Percentiles rank a stretch among this genome's conserved stretches.
These are phyloP conservation scores for Periphyllus acericola DNA, from an alignment of 2,888 invertebrate genomes.

Conservation along the genomic window DNA sequence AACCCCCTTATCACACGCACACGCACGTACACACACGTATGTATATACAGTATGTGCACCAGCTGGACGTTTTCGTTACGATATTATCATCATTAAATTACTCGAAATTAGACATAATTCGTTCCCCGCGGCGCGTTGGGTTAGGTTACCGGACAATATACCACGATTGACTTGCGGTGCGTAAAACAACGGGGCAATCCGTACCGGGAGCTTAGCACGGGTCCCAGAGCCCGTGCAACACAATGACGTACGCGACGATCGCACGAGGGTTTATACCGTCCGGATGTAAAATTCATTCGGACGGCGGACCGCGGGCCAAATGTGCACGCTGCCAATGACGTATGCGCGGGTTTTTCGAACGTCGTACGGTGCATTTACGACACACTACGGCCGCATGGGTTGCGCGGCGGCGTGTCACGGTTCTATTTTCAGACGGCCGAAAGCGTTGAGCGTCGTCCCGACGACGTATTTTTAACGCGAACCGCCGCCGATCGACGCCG, in stretches of 20 bases:
- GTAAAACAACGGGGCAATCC: too few species aligned
- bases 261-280: too few species aligned
- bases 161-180: too few species aligned
- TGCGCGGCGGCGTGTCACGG: neutral
- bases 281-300: too few species aligned
- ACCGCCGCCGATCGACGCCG: neutral
- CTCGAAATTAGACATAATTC: too few species aligned
- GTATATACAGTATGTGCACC: neutral
- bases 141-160: neutral
- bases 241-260: too few species aligned
- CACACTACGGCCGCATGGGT: neutral
- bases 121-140: too few species aligned
- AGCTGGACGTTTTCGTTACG: neutral
- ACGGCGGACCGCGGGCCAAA: neutral
- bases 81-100: too few species aligned
- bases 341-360: constrained; percentile 10
- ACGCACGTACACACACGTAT: neutral
- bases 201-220: too few species aligned
- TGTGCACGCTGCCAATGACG: constrained; percentile 30
- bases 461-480: constrained; percentile 35
- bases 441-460: neutral
- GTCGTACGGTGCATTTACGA: constrained; percentile 42
- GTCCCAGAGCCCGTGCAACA: too few species aligned
- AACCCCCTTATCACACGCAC: constrained; percentile 3
- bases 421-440: constrained; percentile 27